phyloP scores from a whole-genome alignment of 2,888 invertebrate genomes.

The Drosophila greeni region DNA sequence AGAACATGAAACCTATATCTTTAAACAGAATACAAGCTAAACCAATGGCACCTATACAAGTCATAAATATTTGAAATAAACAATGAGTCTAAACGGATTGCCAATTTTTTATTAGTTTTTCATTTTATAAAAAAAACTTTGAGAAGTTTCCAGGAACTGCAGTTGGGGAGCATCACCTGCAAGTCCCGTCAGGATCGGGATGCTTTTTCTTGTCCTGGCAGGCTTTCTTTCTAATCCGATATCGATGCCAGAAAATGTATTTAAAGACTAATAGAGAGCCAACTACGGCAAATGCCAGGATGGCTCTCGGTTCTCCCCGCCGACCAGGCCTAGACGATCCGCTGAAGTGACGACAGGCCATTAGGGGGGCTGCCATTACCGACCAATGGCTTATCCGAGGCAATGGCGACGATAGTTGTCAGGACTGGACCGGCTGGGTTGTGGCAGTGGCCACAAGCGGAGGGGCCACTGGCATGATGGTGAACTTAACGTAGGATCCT shows the following conservation, averaged over 20 bases:
- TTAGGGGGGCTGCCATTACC: not conserved
- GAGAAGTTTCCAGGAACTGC: not conserved
- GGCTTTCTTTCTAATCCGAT: not conserved
- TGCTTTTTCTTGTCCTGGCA: not conserved
- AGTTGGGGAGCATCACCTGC: not conserved
- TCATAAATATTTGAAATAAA: slow-evolving; percentile 27
- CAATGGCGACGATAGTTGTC: slow-evolving; percentile 55
- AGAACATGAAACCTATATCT: slow-evolving; percentile 14
- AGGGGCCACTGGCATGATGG: slow-evolving; percentile 80
- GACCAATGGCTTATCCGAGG: slow-evolving; percentile 24
- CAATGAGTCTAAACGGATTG: slow-evolving; percentile 4
- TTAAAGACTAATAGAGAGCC: slow-evolving; percentile 48
- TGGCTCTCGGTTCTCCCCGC: not conserved
- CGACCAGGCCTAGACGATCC: no score
- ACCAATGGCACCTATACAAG: slow-evolving; percentile 34
- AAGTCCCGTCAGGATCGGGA: not conserved
- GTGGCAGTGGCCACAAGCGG: not conserved
- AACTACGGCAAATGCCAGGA: slow-evolving; percentile 28
- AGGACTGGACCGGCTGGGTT: slow-evolving; percentile 34
- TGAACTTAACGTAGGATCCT: slow-evolving; percentile 82
- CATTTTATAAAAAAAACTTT: not conserved
- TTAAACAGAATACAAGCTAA: slow-evolving; percentile 29
- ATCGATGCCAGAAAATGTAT: slow-evolving; percentile 47
- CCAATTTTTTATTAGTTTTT: not conserved
- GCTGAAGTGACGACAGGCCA: slow-evolving; percentile 30